Percentiles rank a stretch among this genome's conserved stretches.
Evolutionary conservation across 2,888 invertebrate species (phyloP).

Genomic region (Drosophila paracracens): DNA sequence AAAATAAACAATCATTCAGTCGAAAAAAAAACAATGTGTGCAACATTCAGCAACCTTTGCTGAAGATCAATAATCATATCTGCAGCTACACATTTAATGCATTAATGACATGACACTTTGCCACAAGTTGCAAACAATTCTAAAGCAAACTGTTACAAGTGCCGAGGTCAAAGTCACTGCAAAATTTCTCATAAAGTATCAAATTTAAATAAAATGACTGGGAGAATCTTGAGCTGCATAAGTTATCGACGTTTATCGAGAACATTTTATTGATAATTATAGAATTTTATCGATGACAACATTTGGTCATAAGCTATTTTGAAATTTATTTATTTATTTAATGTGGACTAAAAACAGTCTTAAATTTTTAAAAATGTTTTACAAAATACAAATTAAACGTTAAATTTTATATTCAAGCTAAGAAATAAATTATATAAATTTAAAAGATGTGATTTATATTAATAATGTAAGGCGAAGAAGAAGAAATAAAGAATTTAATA

Average conservation of each 20-base stretch:
- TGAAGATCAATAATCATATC: constrained; percentile 10
- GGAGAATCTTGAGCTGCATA: neutral
- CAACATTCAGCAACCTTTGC: neutral
- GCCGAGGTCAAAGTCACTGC: constrained; percentile 3
- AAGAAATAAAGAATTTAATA: neutral
- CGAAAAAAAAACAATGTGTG: constrained; percentile 3
- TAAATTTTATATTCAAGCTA: neutral
- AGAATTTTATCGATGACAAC: neutral
- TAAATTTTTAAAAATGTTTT: neutral
- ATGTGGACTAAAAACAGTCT: neutral
- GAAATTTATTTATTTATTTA: neutral
- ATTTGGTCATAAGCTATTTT: neutral
- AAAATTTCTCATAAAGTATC: neutral
- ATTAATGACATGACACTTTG: constrained; percentile 33
- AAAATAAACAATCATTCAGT: constrained; percentile 46
- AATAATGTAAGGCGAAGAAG: neutral
- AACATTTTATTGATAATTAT: neutral
- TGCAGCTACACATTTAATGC: constrained; percentile 7
- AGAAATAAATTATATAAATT: neutral
- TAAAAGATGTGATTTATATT: neutral
- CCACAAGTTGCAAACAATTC: constrained; percentile 7
- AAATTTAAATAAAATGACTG: neutral
- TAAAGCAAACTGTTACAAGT: neutral
- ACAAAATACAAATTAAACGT: neutral
- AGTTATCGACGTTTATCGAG: neutral